These are phyloP conservation scores for Nematostella vectensis DNA, from an alignment of 92 coral and sea anemone genomes.

Conservation along the genomic window DNA sequence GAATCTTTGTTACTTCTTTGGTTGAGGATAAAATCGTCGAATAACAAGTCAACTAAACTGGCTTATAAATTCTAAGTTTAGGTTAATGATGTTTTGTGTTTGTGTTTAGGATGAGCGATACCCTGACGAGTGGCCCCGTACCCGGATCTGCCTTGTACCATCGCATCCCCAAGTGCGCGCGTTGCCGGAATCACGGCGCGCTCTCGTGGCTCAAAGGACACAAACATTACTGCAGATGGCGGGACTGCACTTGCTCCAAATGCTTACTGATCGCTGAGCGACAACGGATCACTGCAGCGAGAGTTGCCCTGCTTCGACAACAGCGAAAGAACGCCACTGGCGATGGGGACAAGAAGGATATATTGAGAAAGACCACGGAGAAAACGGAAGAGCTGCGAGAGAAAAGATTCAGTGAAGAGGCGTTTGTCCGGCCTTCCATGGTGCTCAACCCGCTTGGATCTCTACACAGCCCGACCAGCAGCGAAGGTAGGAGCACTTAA, in stretches of 20 bases:
- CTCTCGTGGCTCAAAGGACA: constrained; percentile 96
- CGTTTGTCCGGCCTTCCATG: constrained; percentile 93
- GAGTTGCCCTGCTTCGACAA: constrained; percentile 90
- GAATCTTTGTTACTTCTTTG: too few species aligned
- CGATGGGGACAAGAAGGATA: background rate
- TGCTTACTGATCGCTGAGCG: constrained; percentile 96
- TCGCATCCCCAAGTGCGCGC: constrained; percentile 97
- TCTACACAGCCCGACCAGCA: constrained; percentile 28
- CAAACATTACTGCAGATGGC: constrained; percentile 90
- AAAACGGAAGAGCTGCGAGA: constrained; percentile 24
- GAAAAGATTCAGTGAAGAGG: constrained; percentile 35
- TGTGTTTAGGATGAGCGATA: constrained; percentile 77
- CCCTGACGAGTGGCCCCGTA: constrained; percentile 74
- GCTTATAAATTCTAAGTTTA: too few species aligned
- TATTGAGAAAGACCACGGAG: constrained; percentile 19
- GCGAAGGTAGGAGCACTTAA: constrained; percentile 27
- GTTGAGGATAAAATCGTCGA: too few species aligned
- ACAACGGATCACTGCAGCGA: constrained; percentile 94
- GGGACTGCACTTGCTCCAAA: constrained; percentile 94
- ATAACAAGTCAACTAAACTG: too few species aligned
- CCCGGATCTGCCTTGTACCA: constrained; percentile 95
- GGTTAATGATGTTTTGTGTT: too few species aligned
- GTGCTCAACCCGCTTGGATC: constrained; percentile 42
- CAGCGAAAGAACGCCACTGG: constrained; percentile 74
- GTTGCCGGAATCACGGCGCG: constrained; percentile 96